Base-by-base conservation (phyloP, 2,888 invertebrate species). In the Seladonia tumulorum region DNA sequence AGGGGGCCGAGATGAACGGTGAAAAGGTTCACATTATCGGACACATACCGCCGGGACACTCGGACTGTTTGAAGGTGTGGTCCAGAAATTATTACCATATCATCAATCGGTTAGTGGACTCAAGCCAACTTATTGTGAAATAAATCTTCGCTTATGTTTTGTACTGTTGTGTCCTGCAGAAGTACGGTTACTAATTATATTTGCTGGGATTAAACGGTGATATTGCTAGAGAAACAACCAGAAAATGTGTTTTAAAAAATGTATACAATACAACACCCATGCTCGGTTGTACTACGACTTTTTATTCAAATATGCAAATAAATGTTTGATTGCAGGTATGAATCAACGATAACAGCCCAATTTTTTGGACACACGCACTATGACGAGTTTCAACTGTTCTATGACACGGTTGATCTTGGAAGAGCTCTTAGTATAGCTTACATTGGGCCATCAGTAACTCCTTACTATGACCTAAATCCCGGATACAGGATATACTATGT, bases 11-110 rank as follows among this genome's bases (percentile, higher is more conserved):
- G 95, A 97, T 98, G 94, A 98, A 97, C 90, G 98, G 97, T 22
- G 99, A 99, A 95, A 99, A 99, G 95, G 99, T 99, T 18, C 99
- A 99, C 93, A 97, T 99, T n/a, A 98, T 99, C 79, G 99, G 97
- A 80, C 99, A 99, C 94, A 99, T 99, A 91, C 99, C 99, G 0
- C 99, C 99, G 0, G 99, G 99, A 5, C 98, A 98, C 93, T 97
- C 98, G 0, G 99, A 99, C 94, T 99, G 99, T 93, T 95, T 99
- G 57, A 98, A 98, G 95, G 98, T 99, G 7, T 99, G 99, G 99
- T 99, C 99, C 8, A 97, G 98, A 89, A 99, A 99, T 95, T 98
- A 98, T 94, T 98, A 98, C 93, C 97, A 97, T 72, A 98, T 98
- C 81, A 97, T 98, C 78, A 97, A 98, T 91, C 96, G 98, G 96